Conservation (phyloP, 2,113 vertebrate species). For the Dissostichus mawsoni region DNA sequence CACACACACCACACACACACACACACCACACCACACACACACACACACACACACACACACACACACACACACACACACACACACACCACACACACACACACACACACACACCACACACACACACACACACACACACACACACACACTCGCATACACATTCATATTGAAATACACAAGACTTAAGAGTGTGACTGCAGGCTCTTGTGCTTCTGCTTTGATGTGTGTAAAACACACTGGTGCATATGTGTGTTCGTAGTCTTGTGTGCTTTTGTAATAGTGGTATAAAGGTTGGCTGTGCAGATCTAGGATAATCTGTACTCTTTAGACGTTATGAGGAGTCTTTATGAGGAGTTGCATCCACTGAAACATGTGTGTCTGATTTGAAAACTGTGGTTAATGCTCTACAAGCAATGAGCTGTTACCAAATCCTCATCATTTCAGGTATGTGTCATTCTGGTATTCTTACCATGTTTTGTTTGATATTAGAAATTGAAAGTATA, state of each 20-base stretch:
- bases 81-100: conserved; percentile 21
- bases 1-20: conserved; percentile 43
- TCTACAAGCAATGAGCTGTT: conserved; percentile 1
- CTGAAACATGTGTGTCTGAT: too few species aligned
- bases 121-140: conserved; percentile 7
- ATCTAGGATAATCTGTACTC: conserved; percentile 20
- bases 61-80: conserved; percentile 44
- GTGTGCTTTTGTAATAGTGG: conserved; percentile 40
- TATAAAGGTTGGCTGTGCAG: conserved; percentile 22
- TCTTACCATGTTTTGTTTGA: not conserved
- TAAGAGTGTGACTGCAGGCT: conserved; percentile 42
- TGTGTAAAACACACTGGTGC: conserved; percentile 43
- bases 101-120: conserved; percentile 23
- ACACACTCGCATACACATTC: not conserved
- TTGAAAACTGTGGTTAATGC: not conserved
- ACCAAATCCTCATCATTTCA: not conserved
- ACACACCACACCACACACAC: conserved; percentile 19
- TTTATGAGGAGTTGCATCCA: conserved; percentile 1
- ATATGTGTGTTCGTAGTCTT: conserved; percentile 28
- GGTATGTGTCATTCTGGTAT: not conserved
- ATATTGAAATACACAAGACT: conserved; percentile 16
- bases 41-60: conserved; percentile 27
- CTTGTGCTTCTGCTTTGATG: conserved; percentile 60
- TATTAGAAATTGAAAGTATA: conserved; percentile 25
- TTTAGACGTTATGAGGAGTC: not conserved